These are phyloP conservation scores for Dissostichus mawsoni DNA, from an alignment of 2,113 vertebrate species.

Conservation along the genomic window DNA sequence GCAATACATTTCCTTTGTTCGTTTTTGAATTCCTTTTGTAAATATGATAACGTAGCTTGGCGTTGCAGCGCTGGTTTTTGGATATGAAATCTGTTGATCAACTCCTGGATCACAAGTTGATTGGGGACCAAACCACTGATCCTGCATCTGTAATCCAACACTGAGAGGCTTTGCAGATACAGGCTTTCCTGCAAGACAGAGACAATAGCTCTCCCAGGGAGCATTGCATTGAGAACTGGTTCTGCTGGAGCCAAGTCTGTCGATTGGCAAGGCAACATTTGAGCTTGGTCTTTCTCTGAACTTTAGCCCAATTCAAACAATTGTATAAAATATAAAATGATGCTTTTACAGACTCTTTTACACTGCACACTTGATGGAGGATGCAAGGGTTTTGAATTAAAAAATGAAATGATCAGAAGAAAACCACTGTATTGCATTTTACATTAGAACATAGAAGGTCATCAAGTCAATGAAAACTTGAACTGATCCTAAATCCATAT, in stretches of 20 bases:
- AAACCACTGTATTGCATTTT: constrained; percentile 1
- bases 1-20: not conserved
- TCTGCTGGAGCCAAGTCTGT: constrained; percentile 55
- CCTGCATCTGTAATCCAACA: constrained; percentile 43
- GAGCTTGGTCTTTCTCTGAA: constrained; percentile 48
- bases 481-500: constrained; percentile 29
- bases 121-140: constrained; percentile 33
- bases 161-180: constrained; percentile 41
- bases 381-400: constrained; percentile 20
- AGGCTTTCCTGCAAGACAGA: constrained; percentile 35
- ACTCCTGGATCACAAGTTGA: constrained; percentile 32
- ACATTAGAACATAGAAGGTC: not conserved
- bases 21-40: not conserved
- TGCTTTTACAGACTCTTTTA: constrained; percentile 16
- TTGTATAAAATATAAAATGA: constrained; percentile 15
- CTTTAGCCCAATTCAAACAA: constrained; percentile 47
- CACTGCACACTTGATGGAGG: not conserved
- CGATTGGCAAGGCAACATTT: constrained; percentile 64
- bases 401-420: not conserved
- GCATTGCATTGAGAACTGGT: constrained; percentile 58
- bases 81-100: constrained; percentile 38
- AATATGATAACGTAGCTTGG: not conserved
- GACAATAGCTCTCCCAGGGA: constrained; percentile 44
- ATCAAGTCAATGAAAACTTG: constrained; percentile 7
- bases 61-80: constrained; percentile 2